Evolutionary conservation across 37 sponge, comb jelly and placozoan species (phyloP).

Genomic region (Oopsacas minuta): DNA sequence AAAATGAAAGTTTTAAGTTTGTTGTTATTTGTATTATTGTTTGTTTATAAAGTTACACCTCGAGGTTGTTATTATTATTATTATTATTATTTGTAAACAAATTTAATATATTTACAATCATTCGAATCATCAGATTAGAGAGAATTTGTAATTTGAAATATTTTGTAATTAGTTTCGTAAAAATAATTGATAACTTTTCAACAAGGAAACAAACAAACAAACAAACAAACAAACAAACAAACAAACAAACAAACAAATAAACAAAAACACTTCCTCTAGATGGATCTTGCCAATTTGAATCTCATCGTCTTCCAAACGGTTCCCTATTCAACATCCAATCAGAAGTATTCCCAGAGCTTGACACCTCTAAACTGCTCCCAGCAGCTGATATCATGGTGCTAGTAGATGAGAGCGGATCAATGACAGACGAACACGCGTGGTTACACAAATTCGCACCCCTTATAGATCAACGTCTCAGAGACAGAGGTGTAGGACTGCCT

Average conservation of each 20-base stretch:
- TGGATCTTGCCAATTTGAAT: neutral
- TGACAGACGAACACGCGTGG: slow-evolving; percentile 46
- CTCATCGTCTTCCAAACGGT: neutral
- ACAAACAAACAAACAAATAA: neutral
- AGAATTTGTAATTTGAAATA: too few relatives aligned
- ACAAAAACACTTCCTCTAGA: neutral
- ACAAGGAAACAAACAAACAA: slow-evolving; percentile 9
- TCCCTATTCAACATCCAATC: neutral
- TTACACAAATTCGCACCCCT: slow-evolving; percentile 25
- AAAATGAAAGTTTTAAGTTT: neutral
- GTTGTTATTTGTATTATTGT: neutral
- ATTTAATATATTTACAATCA: neutral
- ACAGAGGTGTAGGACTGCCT: slow-evolving; percentile 32
- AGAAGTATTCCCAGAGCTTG: neutral
- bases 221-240: slow-evolving; percentile 13
- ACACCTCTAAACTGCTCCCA: neutral
- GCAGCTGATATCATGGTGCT: slow-evolving; percentile 59
- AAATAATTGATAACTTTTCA: neutral
- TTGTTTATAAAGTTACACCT: neutral
- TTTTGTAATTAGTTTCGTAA: too few relatives aligned
- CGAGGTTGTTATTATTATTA: neutral
- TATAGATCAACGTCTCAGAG: slow-evolving; percentile 29
- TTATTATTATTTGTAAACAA: neutral
- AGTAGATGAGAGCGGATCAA: slow-evolving; percentile 79
- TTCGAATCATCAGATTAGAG: too few relatives aligned